These are phyloP conservation scores for Australoheros scitulus DNA, from an alignment of 2,113 vertebrate genomes.

Conservation along the genomic window DNA sequence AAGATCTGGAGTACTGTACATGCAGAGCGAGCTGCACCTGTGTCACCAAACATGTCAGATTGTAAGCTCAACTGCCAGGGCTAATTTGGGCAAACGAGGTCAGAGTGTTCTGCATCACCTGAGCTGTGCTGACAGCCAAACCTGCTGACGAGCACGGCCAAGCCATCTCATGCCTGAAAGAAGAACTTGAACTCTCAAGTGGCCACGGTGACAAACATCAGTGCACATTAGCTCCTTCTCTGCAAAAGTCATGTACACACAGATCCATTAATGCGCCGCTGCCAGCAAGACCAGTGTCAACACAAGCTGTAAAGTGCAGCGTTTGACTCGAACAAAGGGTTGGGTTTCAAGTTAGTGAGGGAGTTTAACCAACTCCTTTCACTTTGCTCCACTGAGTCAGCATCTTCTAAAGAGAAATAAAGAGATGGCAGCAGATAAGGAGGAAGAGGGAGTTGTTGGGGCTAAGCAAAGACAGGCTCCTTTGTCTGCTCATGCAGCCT, in stretches of 20 bases:
- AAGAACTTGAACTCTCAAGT: conserved; percentile 38
- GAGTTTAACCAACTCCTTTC: conserved; percentile 47
- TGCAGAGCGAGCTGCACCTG: not conserved
- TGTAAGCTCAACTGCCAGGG: conserved; percentile 12
- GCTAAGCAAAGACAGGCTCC: conserved; percentile 45
- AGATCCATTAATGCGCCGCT: not conserved
- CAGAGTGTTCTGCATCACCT: conserved; percentile 33
- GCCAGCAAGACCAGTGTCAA: conserved; percentile 20
- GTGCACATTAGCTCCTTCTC: conserved; percentile 13
- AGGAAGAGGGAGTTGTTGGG: conserved; percentile 23
- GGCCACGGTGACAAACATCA: conserved; percentile 20
- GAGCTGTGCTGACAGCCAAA: conserved; percentile 43
- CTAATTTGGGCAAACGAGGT: conserved; percentile 37
- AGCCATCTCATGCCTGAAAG: conserved; percentile 21
- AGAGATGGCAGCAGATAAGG: conserved; percentile 35
- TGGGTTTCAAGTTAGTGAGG: conserved; percentile 26
- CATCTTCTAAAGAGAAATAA: conserved; percentile 33
- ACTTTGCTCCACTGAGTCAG: conserved; percentile 64
- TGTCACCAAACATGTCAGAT: conserved; percentile 3
- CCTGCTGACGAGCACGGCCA: conserved; percentile 38
- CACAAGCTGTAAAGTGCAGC: conserved; percentile 8
- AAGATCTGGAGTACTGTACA: not conserved
- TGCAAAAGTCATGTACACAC: not conserved
- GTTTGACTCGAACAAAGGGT: conserved; percentile 26
- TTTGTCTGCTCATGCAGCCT: conserved; percentile 58